Percentiles rank a stretch among this genome's conserved stretches.
Conservation (phyloP, 1,140 invertebrate genomes). For the Bombus affinis region DNA sequence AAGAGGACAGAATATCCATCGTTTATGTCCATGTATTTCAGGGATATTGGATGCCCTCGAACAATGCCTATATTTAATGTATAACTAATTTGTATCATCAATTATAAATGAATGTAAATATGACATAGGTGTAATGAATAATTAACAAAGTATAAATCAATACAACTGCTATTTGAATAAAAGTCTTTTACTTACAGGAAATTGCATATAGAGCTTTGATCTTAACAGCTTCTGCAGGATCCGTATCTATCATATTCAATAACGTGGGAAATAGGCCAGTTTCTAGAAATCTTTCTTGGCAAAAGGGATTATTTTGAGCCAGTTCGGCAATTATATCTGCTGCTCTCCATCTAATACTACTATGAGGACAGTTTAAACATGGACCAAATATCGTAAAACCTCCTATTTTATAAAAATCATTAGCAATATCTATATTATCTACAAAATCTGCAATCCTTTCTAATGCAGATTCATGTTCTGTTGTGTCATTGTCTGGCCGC, state of each 20-base stretch:
- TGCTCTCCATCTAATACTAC: conserved; percentile 84
- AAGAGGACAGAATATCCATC: conserved; percentile 86
- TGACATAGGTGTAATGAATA: background rate
- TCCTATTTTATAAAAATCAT: conserved; percentile 92
- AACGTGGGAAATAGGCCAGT: conserved; percentile 85
- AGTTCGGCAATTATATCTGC: conserved; percentile 88
- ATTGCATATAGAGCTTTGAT: conserved; percentile 89
- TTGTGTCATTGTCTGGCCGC: conserved; percentile 81
- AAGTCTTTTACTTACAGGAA: conserved; percentile 85
- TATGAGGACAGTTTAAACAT: conserved; percentile 85
- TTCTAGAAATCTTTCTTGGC: conserved; percentile 86
- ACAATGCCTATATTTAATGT: conserved; percentile 83
- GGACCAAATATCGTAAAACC: conserved; percentile 88
- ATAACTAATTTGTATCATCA: too few species aligned
- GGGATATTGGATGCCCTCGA: conserved; percentile 84
- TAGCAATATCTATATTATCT: conserved; percentile 89
- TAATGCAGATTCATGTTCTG: conserved; percentile 84
- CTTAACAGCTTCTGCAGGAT: conserved; percentile 83
- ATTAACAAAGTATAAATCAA: background rate
- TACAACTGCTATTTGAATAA: background rate
- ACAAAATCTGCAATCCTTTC: conserved; percentile 86
- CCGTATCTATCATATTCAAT: conserved; percentile 86
- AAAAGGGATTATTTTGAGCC: conserved; percentile 91
- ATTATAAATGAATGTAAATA: background rate
- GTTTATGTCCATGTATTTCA: conserved; percentile 84